A percentile compares a stretch with the other conserved stretches of the same genome.
phyloP scores from a whole-genome alignment of 2,113 vertebrate species.

The Anoura caudifer region DNA sequence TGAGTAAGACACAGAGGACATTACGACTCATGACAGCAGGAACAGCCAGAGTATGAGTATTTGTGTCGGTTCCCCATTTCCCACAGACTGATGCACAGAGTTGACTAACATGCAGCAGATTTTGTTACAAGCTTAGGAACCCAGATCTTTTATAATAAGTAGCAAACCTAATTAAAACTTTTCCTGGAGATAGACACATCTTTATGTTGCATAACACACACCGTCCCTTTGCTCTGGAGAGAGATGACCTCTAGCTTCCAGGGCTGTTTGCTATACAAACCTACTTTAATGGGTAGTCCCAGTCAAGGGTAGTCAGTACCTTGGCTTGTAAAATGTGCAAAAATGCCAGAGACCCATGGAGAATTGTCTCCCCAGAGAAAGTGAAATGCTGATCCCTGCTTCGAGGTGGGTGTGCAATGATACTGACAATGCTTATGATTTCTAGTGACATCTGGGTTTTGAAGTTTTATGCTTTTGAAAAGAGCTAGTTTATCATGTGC shows the following conservation, averaged over 20 bases:
- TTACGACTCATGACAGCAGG: not conserved
- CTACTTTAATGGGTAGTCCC: not conserved
- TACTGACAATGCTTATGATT: not conserved
- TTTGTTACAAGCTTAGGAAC: not conserved
- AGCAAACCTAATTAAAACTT: not conserved
- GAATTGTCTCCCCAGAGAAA: not conserved
- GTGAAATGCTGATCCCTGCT: not conserved
- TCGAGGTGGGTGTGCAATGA: not conserved
- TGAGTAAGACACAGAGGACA: not conserved
- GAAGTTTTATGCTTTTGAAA: constrained; percentile 11
- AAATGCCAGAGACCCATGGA: not conserved
- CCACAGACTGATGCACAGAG: not conserved
- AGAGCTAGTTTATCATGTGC: not conserved
- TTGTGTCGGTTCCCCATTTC: not conserved
- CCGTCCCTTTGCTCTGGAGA: not conserved
- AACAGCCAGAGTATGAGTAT: not conserved
- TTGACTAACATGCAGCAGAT: not conserved
- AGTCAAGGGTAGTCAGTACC: not conserved
- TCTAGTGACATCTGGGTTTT: not conserved
- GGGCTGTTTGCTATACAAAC: not conserved
- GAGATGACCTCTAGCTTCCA: not conserved
- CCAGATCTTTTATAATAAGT: not conserved
- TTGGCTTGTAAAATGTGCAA: not conserved
- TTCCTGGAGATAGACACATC: not conserved
- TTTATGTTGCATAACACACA: not conserved